Evolutionary conservation across 1,140 invertebrate genomes (phyloP).

Genomic region (Bombyx mandarina): DNA sequence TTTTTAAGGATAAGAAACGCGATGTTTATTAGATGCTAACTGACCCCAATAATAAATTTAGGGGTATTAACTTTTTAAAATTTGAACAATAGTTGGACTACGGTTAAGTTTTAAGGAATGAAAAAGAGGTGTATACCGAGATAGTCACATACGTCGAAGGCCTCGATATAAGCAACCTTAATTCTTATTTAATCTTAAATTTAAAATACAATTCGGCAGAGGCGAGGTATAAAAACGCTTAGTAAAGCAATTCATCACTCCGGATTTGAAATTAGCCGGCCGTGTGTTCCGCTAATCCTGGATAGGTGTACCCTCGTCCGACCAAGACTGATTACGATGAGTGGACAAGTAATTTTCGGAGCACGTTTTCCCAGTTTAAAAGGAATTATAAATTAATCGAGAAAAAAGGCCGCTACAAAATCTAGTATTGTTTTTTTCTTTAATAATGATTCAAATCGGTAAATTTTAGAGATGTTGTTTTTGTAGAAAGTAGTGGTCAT

Average conservation of each 20-base stretch:
- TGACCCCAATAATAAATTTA: too few species aligned
- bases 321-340: constrained; percentile 12
- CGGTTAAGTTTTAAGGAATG: too few species aligned
- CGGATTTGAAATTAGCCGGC: constrained; percentile 13
- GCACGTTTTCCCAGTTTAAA: background rate
- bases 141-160: too few species aligned
- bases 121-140: too few species aligned
- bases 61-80: too few species aligned
- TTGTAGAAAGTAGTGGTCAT: background rate
- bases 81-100: too few species aligned
- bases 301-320: constrained; percentile 14
- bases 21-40: too few species aligned
- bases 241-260: constrained; percentile 10
- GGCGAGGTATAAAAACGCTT: too few species aligned
- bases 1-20: too few species aligned
- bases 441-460: too few species aligned
- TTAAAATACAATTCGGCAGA: too few species aligned
- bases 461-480: background rate
- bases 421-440: background rate
- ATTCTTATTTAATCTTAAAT: background rate
- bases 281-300: constrained; percentile 10
- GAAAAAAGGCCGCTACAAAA: background rate
- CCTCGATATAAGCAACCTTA: too few species aligned
- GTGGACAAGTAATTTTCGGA: background rate
- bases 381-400: background rate